These are phyloP conservation scores for Ariopsis seemanni DNA, from an alignment of 2,113 vertebrate species.

Conservation along the genomic window DNA sequence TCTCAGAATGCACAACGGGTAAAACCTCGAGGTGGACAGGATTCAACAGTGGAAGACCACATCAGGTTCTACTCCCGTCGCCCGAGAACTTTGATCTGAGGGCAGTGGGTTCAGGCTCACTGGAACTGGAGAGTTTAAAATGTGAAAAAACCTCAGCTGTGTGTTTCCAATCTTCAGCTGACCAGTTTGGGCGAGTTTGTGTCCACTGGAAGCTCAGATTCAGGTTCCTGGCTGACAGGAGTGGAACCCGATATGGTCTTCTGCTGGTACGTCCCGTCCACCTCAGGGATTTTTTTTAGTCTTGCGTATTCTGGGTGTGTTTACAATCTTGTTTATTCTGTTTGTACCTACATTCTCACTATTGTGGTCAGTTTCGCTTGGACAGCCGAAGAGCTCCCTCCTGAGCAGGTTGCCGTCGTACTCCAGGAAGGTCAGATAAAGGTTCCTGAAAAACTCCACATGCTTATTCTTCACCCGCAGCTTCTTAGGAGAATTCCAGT, in stretches of 20 bases:
- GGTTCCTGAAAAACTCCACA: conserved; percentile 97
- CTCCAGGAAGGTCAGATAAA: conserved; percentile 96
- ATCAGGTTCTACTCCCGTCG: background rate
- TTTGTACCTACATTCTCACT: conserved; percentile 86
- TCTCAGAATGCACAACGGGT: background rate
- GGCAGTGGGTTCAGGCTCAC: background rate
- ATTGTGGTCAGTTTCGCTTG: conserved; percentile 90
- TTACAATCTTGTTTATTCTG: background rate
- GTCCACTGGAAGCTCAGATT: background rate
- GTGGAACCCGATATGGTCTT: background rate
- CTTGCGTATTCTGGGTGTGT: background rate
- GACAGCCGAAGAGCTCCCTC: conserved; percentile 93
- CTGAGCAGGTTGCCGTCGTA: conserved; percentile 94
- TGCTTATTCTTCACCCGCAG: conserved; percentile 98
- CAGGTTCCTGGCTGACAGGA: background rate
- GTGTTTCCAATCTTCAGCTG: no score
- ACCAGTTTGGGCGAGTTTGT: no score
- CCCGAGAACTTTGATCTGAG: background rate
- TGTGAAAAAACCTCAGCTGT: no score
- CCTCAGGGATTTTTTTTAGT: background rate
- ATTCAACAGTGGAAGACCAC: background rate
- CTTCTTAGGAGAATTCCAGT: conserved; percentile 99
- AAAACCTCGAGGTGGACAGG: background rate
- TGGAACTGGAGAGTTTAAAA: background rate
- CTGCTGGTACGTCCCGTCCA: background rate